Conservation (phyloP, 2,113 vertebrate species). For the Rhabdomys dilectus region DNA sequence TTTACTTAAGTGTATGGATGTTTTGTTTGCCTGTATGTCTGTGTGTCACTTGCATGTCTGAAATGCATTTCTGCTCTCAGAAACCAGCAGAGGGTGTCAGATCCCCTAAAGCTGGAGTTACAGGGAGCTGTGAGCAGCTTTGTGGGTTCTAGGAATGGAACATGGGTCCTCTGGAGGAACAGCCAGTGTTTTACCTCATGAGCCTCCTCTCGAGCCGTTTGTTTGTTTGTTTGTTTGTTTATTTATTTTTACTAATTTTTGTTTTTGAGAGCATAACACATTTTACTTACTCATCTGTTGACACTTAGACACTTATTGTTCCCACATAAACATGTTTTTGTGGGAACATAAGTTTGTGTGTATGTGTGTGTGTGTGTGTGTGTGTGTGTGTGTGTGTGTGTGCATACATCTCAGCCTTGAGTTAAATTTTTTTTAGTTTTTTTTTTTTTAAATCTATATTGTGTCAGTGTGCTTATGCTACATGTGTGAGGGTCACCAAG, state of each 20-base stretch:
- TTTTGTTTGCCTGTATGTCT: neutral
- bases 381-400: neutral
- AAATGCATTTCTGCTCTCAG: no score
- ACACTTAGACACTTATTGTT: neutral
- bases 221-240: neutral
- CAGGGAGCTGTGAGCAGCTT: neutral
- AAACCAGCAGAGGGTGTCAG: neutral
- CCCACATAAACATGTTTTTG: neutral
- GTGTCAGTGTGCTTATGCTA: neutral
- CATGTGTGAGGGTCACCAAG: neutral
- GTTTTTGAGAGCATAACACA: neutral
- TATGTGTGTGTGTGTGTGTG: neutral
- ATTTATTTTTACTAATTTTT: neutral
- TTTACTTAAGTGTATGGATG: neutral
- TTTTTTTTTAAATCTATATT: neutral
- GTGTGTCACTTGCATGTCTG: neutral
- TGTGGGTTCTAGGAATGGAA: neutral
- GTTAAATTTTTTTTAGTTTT: neutral
- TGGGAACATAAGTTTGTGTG: neutral
- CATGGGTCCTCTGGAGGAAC: neutral
- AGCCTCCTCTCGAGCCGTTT: neutral
- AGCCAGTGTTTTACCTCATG: neutral
- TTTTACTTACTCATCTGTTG: slow-evolving; percentile 10
- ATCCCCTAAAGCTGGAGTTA: neutral
- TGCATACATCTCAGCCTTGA: neutral